Evolutionary conservation across 2,888 invertebrate genomes (phyloP).

Genomic region (Rhingia campestris): DNA sequence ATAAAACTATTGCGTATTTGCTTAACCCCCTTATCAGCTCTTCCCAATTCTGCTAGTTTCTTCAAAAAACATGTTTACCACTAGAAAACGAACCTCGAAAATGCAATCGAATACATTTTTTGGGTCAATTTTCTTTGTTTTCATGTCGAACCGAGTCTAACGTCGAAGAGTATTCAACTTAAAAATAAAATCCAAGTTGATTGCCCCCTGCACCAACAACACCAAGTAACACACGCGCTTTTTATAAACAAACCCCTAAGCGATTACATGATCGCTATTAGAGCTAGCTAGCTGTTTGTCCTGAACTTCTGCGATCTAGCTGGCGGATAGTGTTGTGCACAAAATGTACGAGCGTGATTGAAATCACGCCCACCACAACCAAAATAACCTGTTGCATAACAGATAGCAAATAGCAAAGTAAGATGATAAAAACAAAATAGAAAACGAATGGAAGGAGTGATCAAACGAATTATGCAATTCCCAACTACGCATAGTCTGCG

Average conservation of each 20-base stretch:
- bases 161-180: slow-evolving; percentile 16
- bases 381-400: slow-evolving; percentile 67
- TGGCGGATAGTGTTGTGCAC: background rate
- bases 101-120: slow-evolving; percentile 21
- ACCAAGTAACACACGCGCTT: slow-evolving; percentile 31
- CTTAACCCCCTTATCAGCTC: background rate
- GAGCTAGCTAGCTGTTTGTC: too few relatives aligned
- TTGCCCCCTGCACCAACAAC: slow-evolving; percentile 33
- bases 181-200: slow-evolving; percentile 59
- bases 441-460: background rate
- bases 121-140: slow-evolving; percentile 32
- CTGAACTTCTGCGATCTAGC: background rate
- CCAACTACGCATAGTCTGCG: slow-evolving; percentile 1
- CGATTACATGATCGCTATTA: slow-evolving; percentile 62
- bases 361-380: slow-evolving; percentile 56
- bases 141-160: slow-evolving; percentile 6
- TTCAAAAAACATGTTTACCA: slow-evolving; percentile 29
- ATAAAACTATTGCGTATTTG: slow-evolving; percentile 26
- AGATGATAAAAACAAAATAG: slow-evolving; percentile 13
- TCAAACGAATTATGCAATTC: slow-evolving; percentile 23
- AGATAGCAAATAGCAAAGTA: slow-evolving; percentile 25
- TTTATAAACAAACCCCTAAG: slow-evolving; percentile 55
- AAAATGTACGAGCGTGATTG: background rate
- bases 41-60: background rate
- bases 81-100: background rate